phyloP scores from a whole-genome alignment of 1,140 invertebrate species.

The Oreohelix idahoensis region DNA sequence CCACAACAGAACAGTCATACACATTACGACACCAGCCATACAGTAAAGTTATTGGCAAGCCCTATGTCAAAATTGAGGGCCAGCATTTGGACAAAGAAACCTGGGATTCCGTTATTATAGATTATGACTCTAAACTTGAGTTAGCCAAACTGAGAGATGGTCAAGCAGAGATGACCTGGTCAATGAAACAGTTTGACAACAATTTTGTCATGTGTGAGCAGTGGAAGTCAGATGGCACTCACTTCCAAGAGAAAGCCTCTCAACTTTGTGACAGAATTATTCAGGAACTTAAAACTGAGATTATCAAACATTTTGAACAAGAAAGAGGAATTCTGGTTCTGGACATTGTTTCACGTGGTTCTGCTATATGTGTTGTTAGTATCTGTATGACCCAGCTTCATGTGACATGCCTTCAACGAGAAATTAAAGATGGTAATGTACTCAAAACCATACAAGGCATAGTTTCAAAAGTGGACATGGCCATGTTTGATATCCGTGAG shows the following conservation, averaged over 20 bases:
- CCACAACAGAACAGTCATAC: neutral
- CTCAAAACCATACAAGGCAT: slow-evolving; percentile 47
- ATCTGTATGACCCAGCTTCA: slow-evolving; percentile 60
- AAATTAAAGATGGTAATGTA: slow-evolving; percentile 52
- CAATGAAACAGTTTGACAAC: neutral
- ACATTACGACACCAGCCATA: too few species aligned
- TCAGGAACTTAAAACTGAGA: slow-evolving; percentile 46
- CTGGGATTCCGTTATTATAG: slow-evolving; percentile 41
- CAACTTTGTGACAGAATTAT: slow-evolving; percentile 53
- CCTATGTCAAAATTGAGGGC: too few species aligned
- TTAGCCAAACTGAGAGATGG: slow-evolving; percentile 38
- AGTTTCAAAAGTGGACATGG: slow-evolving; percentile 40
- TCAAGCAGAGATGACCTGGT: slow-evolving; percentile 26
- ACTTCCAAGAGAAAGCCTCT: slow-evolving; percentile 47
- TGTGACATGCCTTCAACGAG: slow-evolving; percentile 47
- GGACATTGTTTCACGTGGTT: slow-evolving; percentile 44
- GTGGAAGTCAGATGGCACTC: slow-evolving; percentile 46
- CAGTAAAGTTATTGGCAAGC: too few species aligned
- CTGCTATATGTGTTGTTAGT: slow-evolving; percentile 49
- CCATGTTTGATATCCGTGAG: slow-evolving; percentile 5
- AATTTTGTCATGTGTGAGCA: slow-evolving; percentile 48
- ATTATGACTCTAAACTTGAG: slow-evolving; percentile 45
- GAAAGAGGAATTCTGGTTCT: slow-evolving; percentile 59
- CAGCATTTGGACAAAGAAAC: slow-evolving; percentile 38
- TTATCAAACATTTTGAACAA: slow-evolving; percentile 67